Base-by-base conservation (phyloP, 2,113 vertebrate genomes). In the Ramphastos sulfuratus region DNA sequence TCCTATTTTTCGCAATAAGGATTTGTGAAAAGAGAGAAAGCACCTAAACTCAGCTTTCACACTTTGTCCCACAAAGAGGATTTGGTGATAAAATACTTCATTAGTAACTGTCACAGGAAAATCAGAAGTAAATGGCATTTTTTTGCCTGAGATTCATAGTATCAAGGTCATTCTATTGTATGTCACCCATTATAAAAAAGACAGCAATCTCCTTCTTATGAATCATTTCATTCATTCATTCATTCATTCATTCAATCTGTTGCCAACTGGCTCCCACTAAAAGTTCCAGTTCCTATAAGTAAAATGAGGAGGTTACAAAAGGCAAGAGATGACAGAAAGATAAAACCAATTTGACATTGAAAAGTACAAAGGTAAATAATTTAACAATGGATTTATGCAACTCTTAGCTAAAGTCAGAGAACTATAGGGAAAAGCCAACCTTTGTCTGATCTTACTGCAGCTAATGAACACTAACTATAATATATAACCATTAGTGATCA, bases 381-480 rank as follows among this genome's bases (percentile, higher is more conserved):
- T 90, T 85, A 71, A 60, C 33, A 58, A 60, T 58, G 2, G 61
- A 35, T 84, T 92, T 85, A 37, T 64, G 21, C 7, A 64, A 60
- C 89, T 87, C 46, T 52, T 31, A 89, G 37, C 3, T 4, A 2
- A 95, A 91, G 31, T 59, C 3, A 1, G 33, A 82, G 96, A 93
- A 93, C 35, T 35, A 76, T 27, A 65, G 39, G 86, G 28, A 56
- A 84, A 87, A 92, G 21, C 24, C 76, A 93, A 92, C 10, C 13
- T 64, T 89, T 82, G 18, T 78, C 83, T 79, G 55, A 71, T 93
- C 72, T 93, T 85, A 77, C 58, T 86, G 74, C 52, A 92, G 75
- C 77, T 79, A 67, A 89, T 89, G 84, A 96, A 83, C 63, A 94
- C 93, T 94, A 94, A 81, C 69, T 92, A 42, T 80, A 87, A 89